phyloP scores from a whole-genome alignment of 2,888 invertebrate genomes.

The Mimachlamys varia region DNA sequence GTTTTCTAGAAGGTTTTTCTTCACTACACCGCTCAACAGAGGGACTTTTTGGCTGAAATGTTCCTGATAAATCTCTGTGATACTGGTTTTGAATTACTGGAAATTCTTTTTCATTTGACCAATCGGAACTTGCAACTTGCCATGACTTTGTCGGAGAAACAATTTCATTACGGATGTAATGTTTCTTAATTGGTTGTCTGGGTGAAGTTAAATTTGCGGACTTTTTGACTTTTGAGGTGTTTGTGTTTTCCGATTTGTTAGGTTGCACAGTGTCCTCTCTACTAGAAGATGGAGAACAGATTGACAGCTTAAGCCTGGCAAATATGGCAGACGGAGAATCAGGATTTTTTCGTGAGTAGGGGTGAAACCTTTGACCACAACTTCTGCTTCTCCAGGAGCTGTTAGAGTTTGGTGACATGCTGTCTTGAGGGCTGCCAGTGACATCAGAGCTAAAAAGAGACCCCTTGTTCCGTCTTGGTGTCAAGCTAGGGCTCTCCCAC shows the following conservation, averaged over 20 bases:
- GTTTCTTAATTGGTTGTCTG: neutral
- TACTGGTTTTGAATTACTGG: neutral
- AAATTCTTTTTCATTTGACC: neutral
- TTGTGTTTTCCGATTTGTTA: neutral
- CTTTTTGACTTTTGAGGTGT: neutral
- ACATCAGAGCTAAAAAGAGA: neutral
- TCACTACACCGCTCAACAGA: neutral
- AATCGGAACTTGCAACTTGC: neutral
- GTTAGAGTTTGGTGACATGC: neutral
- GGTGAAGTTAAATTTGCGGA: neutral
- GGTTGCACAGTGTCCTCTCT: neutral
- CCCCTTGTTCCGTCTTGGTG: neutral
- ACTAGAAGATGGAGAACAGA: neutral
- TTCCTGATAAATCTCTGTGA: neutral
- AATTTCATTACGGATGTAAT: neutral
- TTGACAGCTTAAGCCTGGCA: neutral
- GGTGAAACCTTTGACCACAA: constrained; percentile 9
- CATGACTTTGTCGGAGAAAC: neutral
- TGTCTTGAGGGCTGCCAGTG: neutral
- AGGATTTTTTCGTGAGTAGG: neutral
- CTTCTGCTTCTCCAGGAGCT: neutral
- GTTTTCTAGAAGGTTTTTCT: neutral
- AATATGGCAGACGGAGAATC: constrained; percentile 9
- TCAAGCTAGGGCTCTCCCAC: neutral
- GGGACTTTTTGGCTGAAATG: neutral